Conservation (phyloP, 2,888 invertebrate species). For the Plutella xylostella region DNA sequence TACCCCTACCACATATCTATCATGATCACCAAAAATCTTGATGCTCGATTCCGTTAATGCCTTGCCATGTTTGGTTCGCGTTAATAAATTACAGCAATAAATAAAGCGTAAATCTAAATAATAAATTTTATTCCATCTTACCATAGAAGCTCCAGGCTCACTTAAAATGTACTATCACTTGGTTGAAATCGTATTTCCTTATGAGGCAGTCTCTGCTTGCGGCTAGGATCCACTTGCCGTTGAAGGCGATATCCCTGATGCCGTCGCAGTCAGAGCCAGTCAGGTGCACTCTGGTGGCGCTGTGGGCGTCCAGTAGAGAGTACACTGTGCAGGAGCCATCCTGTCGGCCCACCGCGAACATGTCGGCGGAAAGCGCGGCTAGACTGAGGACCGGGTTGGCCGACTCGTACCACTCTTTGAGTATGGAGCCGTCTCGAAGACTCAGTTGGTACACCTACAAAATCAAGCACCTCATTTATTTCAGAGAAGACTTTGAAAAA, state of each 20-base stretch:
- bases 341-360: constrained; percentile 69
- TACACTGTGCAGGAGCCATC: constrained; percentile 73
- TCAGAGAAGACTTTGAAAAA: background rate
- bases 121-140: background rate
- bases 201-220: constrained; percentile 73
- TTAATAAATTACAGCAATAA: no score
- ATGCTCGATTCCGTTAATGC: no score
- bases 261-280: constrained; percentile 80
- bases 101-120: no score
- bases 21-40: no score
- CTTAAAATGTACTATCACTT: constrained; percentile 58
- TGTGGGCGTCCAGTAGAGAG: constrained; percentile 43
- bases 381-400: constrained; percentile 69
- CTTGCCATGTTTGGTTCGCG: no score
- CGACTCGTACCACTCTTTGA: constrained; percentile 62
- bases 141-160: constrained; percentile 22
- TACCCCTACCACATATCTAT: no score
- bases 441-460: constrained; percentile 45
- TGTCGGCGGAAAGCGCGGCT: constrained; percentile 48
- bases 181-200: constrained; percentile 72
- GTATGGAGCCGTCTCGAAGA: constrained; percentile 33
- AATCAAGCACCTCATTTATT: no score
- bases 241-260: constrained; percentile 71
- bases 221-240: constrained; percentile 71
- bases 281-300: constrained; percentile 56